Percentiles rank a stretch among this genome's conserved stretches.
Conservation (phyloP, 2,888 invertebrate species). For the Temnothorax unifasciatus region DNA sequence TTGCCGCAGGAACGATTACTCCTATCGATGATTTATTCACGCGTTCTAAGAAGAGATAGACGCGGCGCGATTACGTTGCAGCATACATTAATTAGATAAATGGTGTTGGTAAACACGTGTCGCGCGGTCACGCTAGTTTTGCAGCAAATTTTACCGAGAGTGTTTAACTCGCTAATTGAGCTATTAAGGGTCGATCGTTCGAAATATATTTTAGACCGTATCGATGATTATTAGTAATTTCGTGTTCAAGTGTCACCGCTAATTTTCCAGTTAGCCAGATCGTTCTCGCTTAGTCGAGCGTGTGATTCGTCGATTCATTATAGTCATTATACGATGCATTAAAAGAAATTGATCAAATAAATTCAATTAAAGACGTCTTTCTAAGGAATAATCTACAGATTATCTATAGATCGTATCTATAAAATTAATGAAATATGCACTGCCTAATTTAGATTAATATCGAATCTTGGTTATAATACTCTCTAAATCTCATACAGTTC, state of each 20-base stretch:
- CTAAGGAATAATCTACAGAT: not conserved
- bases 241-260: not conserved
- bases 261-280: slow-evolving; percentile 19
- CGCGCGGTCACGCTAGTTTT: not conserved
- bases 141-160: not conserved
- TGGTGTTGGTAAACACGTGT: not conserved
- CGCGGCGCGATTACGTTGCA: not conserved
- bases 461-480: not conserved
- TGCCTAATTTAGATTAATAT: slow-evolving; percentile 5
- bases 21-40: slow-evolving; percentile 34
- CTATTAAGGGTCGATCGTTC: slow-evolving; percentile 10
- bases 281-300: slow-evolving; percentile 11
- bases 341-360: not conserved
- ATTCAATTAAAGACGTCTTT: not conserved
- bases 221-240: slow-evolving; percentile 23
- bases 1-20: slow-evolving; percentile 9
- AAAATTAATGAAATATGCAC: not conserved
- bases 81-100: slow-evolving; percentile 41
- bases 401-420: not conserved
- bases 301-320: not conserved
- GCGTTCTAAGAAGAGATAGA: slow-evolving; percentile 1
- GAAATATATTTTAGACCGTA: slow-evolving; percentile 1
- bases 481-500: too few species aligned
- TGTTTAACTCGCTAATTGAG: slow-evolving; percentile 16
- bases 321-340: not conserved